Evolutionary conservation across 2,888 invertebrate genomes (phyloP).

Genomic region (Nomada ruficornis): DNA sequence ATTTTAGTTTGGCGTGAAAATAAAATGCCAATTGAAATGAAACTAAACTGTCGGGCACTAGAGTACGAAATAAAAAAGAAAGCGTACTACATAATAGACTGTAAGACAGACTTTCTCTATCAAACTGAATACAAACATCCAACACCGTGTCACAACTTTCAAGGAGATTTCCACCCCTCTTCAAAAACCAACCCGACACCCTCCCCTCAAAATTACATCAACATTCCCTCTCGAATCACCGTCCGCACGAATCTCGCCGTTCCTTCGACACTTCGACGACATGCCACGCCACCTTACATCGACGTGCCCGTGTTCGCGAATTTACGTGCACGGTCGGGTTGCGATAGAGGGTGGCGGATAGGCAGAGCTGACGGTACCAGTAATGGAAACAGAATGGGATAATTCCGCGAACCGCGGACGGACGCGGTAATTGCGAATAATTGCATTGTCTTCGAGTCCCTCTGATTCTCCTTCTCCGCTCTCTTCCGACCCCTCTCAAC

Average conservation of each 20-base stretch:
- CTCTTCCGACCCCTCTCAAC: not conserved
- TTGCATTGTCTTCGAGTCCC: slow-evolving; percentile 83
- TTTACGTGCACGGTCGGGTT: slow-evolving; percentile 18
- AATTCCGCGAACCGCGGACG: slow-evolving; percentile 81
- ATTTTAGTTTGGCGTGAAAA: too few relatives aligned
- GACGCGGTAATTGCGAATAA: slow-evolving; percentile 84
- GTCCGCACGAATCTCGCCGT: not conserved
- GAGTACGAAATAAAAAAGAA: too few relatives aligned
- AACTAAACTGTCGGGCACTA: too few relatives aligned
- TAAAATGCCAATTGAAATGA: too few relatives aligned
- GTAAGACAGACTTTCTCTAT: too few relatives aligned
- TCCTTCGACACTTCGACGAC: slow-evolving; percentile 15
- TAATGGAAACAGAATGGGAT: slow-evolving; percentile 82
- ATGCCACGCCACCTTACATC: slow-evolving; percentile 41
- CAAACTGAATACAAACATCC: too few relatives aligned
- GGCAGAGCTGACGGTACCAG: slow-evolving; percentile 68
- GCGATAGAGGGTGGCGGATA: slow-evolving; percentile 14
- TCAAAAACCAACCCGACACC: not conserved
- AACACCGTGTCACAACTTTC: not conserved
- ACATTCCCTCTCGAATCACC: not conserved
- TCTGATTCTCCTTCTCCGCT: slow-evolving; percentile 16
- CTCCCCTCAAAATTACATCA: slow-evolving; percentile 1
- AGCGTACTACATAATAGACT: too few relatives aligned
- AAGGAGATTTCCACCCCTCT: not conserved
- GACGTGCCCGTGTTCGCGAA: slow-evolving; percentile 20